Conservation (phyloP, 2,113 vertebrate genomes). For the Sphyrna mokarran region DNA sequence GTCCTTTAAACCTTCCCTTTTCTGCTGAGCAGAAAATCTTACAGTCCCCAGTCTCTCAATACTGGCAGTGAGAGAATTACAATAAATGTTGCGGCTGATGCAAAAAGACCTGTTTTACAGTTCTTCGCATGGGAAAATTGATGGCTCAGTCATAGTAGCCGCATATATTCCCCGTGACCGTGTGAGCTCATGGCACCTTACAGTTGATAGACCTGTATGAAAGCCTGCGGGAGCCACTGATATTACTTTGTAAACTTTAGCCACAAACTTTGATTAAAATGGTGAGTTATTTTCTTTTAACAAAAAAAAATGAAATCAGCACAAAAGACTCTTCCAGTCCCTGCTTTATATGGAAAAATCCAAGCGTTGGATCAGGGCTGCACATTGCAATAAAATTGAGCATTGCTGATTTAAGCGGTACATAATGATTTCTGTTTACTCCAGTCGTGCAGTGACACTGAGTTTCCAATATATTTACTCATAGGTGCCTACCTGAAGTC, state of each 20-base stretch:
- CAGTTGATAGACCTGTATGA: neutral
- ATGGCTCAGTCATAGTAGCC: neutral
- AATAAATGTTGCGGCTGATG: conserved; percentile 25
- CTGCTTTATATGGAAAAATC: neutral
- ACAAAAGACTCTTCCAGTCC: neutral
- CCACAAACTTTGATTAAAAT: neutral
- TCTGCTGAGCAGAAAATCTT: neutral
- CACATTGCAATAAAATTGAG: neutral
- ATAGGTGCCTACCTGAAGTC: too few relatives aligned
- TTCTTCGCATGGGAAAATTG: neutral
- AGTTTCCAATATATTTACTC: neutral
- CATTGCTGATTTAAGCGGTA: neutral
- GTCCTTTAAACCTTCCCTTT: conserved; percentile 31
- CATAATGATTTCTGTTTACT: neutral
- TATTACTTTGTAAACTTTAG: conserved; percentile 7
- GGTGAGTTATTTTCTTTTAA: neutral
- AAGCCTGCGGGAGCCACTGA: neutral
- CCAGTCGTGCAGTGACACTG: neutral
- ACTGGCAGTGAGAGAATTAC: neutral
- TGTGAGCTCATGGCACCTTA: neutral
- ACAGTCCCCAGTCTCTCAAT: neutral
- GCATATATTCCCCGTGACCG: conserved; percentile 1
- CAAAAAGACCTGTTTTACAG: conserved; percentile 19
- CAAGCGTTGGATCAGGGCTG: too few relatives aligned
- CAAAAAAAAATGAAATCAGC: neutral